Percentiles rank a stretch among this genome's conserved stretches.
Conservation (phyloP, 2,797 vertebrate species). For the Melanogrammus aeglefinus region DNA sequence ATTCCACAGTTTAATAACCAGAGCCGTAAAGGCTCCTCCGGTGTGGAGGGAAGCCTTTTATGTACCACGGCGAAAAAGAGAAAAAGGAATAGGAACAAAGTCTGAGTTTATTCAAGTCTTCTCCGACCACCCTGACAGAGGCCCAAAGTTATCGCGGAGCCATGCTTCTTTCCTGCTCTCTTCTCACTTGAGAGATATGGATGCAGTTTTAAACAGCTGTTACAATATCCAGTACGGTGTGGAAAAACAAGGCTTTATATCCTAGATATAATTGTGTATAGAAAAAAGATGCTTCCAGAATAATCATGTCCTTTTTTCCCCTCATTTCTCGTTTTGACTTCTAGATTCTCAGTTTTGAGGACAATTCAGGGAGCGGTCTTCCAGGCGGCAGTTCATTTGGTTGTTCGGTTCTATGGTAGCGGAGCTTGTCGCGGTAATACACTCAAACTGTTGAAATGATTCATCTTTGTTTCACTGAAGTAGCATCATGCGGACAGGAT, state of each 20-base stretch:
- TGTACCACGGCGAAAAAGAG: not conserved
- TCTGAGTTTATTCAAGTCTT: not conserved
- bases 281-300: not conserved
- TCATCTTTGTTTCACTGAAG: not conserved
- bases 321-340: not conserved
- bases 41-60: not conserved
- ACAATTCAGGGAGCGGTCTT: not conserved
- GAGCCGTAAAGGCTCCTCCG: not conserved
- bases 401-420: not conserved
- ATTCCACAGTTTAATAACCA: not conserved
- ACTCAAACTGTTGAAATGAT: conserved; percentile 3
- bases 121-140: not conserved
- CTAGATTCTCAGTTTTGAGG: not conserved
- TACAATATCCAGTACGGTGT: not conserved
- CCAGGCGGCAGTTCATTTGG: not conserved
- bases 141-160: not conserved
- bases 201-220: not conserved
- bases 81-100: not conserved
- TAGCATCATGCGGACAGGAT: not conserved
- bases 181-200: not conserved
- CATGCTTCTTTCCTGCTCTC: not conserved
- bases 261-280: not conserved
- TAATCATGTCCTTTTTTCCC: not conserved
- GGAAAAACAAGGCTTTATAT: not conserved
- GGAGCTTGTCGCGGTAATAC: not conserved